Evolutionary conservation across 2,797 vertebrate species (phyloP).

Genomic region (Helicolenus hilgendorfi): DNA sequence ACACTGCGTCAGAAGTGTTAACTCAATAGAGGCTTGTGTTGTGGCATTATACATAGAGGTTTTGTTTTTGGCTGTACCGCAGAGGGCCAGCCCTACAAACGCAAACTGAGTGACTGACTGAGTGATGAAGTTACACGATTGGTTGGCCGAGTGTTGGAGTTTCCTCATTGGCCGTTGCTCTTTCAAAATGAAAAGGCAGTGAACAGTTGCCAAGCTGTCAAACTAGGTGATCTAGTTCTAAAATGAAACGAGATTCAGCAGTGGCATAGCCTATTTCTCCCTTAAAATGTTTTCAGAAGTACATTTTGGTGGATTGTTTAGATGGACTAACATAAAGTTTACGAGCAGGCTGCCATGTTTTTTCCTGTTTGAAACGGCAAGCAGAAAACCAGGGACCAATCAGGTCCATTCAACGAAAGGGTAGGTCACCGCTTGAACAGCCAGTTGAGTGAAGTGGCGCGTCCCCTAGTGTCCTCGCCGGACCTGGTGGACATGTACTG

Average conservation of each 20-base stretch:
- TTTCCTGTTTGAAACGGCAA: not conserved
- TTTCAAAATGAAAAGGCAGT: not conserved
- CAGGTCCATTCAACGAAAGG: too few relatives aligned
- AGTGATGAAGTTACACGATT: not conserved
- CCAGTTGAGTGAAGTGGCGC: not conserved
- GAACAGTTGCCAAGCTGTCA: not conserved
- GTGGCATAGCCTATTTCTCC: not conserved
- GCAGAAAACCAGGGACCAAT: not conserved
- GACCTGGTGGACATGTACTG: not conserved
- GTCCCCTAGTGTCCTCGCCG: not conserved
- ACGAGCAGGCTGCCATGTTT: too few relatives aligned
- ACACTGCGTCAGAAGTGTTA: not conserved
- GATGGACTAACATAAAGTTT: too few relatives aligned
- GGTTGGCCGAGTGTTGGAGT: not conserved
- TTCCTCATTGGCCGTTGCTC: not conserved
- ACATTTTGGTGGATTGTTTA: too few relatives aligned
- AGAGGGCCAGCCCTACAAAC: too few relatives aligned
- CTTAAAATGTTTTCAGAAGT: not conserved
- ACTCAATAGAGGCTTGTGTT: not conserved
- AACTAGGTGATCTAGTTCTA: not conserved
- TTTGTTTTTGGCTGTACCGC: not conserved
- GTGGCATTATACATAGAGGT: not conserved
- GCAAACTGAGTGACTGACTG: not conserved
- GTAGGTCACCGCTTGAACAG: not conserved
- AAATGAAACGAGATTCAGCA: not conserved